Base-by-base conservation (phyloP, 92 coral and sea anemone genomes). In the Micromussa lordhowensis region DNA sequence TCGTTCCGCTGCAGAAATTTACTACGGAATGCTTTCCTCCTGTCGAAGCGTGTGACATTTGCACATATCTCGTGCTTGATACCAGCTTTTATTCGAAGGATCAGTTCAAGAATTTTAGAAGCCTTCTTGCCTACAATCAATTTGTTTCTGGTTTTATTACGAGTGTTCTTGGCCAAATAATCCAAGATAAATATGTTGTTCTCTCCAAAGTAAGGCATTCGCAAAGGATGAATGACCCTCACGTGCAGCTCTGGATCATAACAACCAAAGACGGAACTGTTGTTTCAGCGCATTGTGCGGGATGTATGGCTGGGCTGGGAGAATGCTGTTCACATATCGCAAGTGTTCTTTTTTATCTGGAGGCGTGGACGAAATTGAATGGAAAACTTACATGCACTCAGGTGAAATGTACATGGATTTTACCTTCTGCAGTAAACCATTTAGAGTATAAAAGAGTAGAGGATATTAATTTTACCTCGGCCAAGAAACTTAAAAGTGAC, bases 321-420 rank as follows among this genome's bases (percentile, higher is more conserved):
- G 93, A 90, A 75, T 90, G 86, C 55, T 91, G 93, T 55, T 91
- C 93, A 29, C 91, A 91, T 72, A 66, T 91, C n/a, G 93, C 91
- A 5, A 90, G 90, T 44, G 87, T 87, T 13, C 88, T 91, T 34
- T 91, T 91, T 82, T 91, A 91, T 54, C 63, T 91, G 29, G 93
- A 91, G 51, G 91, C 64, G 44, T 91, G 87, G 93, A 86, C 91
- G 34, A 71, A 83, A 81, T 53, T 87, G 28, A 70, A 87, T 30
- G 91, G 86, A 1, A 84, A 84, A 44, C 83, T 51, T 44, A 51
- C 85, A 1, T 87, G 90, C 79, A 79, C 90, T 13, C 85, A 66
- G 40, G 86, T 66, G 6, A 79, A 84, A 84, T 84, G 88, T 72
- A 63, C 88, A 18, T 84, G 88, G 88, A 53, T 84, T 72, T 71